Conservation (phyloP, 2,797 vertebrate genomes). For the Balearica regulorum region DNA sequence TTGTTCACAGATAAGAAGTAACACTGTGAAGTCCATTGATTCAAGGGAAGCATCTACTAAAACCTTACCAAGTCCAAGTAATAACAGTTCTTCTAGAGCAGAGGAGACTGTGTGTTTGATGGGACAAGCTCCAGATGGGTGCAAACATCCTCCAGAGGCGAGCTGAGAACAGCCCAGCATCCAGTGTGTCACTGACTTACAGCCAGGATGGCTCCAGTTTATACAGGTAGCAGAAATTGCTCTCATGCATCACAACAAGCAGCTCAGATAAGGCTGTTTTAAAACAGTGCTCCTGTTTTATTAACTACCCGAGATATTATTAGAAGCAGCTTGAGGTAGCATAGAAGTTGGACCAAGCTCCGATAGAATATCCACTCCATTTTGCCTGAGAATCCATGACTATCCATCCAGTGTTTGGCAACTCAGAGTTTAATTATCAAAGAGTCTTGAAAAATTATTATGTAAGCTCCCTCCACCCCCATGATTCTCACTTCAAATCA, state of each 20-base stretch:
- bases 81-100: background rate
- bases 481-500: background rate
- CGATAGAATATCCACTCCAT: background rate
- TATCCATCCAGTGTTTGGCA: background rate
- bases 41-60: background rate
- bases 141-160: background rate
- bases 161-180: background rate
- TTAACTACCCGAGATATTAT: background rate
- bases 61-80: background rate
- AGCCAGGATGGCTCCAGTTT: background rate
- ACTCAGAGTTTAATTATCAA: background rate
- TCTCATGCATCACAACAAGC: background rate
- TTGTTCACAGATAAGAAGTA: background rate
- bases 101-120: background rate
- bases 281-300: background rate
- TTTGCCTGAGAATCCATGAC: background rate
- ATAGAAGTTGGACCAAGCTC: background rate
- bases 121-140: background rate
- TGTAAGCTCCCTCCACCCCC: fast-evolving
- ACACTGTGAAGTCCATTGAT: background rate
- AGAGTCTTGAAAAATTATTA: background rate
- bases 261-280: background rate
- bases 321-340: background rate
- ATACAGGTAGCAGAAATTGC: background rate
- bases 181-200: fast-evolving